Evolutionary conservation across 2,888 invertebrate genomes (phyloP), one percentile per base, ranked within the genome.

Genomic region (Nebria brevicollis): DNA sequence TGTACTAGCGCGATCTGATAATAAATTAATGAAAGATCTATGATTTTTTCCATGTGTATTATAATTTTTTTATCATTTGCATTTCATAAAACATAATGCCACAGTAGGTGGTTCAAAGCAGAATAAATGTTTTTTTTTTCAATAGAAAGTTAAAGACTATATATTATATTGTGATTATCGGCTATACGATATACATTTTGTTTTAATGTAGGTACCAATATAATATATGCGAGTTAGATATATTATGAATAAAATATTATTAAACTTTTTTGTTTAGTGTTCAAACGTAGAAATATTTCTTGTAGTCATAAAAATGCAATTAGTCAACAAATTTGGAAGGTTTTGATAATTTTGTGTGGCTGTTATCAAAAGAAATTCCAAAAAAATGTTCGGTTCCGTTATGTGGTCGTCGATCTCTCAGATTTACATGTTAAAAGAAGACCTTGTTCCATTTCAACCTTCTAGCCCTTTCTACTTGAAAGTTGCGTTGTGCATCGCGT

Each of bases 321-420:
- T 54, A 54, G 54, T 54, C 13, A 8, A 54, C 54, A 54, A 54
- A 54, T 54, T 54, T 54, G 54, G 54, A 54, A 54, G 54, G 8
- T 54, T 54, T 54, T 54, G 54, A 54, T 54, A 54, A 54, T 54
- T 54, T 3, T 8, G 54, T 54, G 54, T 54, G 54, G 54, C 54
- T 54, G 54, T 54, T 54, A 54, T 54, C 54, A 54, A 54, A 54
- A 54, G 54, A 54, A 54, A 54, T 54, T 54, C 54, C 54, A 54
- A 54, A 54, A 54, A 54, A 54, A 54, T 54, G 54, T 7, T 54
- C 13, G 54, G 54, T 54, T 54, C 54, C 54, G 54, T 54, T 54
- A 54, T 54, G 54, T 54, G 54, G 54, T 54, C 54, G 54, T 11
- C 54, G 54, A 54, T 54, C 54, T 54, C 54, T 11, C 13, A 54